Conservation (phyloP, 2,113 vertebrate species). For the Pterocles orientalis region DNA sequence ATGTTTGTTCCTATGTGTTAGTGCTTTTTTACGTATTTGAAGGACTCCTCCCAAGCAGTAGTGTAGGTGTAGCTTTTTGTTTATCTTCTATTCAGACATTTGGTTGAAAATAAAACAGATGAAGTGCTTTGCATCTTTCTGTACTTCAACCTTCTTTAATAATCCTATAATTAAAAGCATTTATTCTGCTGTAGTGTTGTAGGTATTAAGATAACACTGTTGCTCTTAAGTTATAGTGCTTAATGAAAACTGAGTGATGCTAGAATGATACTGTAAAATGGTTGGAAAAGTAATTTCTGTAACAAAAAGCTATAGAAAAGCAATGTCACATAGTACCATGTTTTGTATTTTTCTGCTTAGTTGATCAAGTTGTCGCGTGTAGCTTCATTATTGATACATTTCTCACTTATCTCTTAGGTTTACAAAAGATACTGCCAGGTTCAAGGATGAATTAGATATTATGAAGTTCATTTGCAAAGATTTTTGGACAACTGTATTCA, state of each 20-base stretch:
- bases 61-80: not conserved
- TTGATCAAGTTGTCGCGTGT: not conserved
- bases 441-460: constrained; percentile 95
- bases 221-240: not conserved
- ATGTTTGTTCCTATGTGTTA: not conserved
- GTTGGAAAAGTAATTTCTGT: not conserved
- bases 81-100: not conserved
- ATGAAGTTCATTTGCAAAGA: constrained; percentile 99
- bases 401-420: constrained; percentile 77
- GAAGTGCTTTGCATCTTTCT: not conserved
- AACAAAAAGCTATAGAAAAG: not conserved
- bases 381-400: not conserved
- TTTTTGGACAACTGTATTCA: constrained; percentile 96
- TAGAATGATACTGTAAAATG: not conserved
- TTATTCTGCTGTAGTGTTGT: not conserved
- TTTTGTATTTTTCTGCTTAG: not conserved
- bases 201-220: not conserved
- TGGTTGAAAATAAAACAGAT: not conserved
- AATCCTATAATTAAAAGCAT: not conserved
- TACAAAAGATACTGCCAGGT: constrained; percentile 93
- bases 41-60: not conserved
- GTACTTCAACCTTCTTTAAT: not conserved
- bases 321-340: not conserved
- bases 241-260: not conserved
- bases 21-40: not conserved